Evolutionary conservation across 2,797 vertebrate species (phyloP).

Genomic region (Heliangelus exortis): DNA sequence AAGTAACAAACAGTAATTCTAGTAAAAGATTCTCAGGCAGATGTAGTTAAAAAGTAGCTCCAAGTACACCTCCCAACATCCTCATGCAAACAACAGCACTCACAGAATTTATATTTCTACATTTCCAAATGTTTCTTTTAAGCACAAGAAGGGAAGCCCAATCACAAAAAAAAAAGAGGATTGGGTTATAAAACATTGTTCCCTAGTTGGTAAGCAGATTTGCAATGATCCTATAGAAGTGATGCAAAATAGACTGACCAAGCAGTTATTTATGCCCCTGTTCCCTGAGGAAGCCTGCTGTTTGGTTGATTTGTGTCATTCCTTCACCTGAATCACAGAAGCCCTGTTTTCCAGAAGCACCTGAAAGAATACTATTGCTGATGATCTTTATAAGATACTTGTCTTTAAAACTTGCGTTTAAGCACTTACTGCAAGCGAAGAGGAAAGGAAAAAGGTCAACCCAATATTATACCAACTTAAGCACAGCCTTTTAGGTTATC

Average conservation of each 20-base stretch:
- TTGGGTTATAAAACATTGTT: background rate
- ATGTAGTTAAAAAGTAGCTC: background rate
- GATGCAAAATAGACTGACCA: background rate
- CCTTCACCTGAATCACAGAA: background rate
- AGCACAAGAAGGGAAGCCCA: background rate
- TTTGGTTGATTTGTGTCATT: background rate
- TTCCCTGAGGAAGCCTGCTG: background rate
- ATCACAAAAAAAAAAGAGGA: background rate
- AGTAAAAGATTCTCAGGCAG: background rate
- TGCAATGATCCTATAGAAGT: background rate
- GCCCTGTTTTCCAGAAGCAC: background rate
- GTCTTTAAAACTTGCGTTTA: background rate
- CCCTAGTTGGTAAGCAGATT: background rate
- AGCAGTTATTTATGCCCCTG: background rate
- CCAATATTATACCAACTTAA: background rate
- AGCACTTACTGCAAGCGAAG: background rate
- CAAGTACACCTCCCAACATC: background rate
- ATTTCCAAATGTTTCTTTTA: background rate
- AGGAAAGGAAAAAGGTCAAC: background rate
- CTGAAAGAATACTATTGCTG: background rate
- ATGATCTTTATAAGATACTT: background rate
- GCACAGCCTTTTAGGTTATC: background rate
- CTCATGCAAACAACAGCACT: background rate
- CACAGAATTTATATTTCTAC: background rate
- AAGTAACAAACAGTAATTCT: accelerated